Percentiles rank a stretch among this genome's conserved stretches.
Evolutionary conservation across 64 coral and sea anemone genomes (phyloP).

Genomic region (Cladopsammia gracilis): DNA sequence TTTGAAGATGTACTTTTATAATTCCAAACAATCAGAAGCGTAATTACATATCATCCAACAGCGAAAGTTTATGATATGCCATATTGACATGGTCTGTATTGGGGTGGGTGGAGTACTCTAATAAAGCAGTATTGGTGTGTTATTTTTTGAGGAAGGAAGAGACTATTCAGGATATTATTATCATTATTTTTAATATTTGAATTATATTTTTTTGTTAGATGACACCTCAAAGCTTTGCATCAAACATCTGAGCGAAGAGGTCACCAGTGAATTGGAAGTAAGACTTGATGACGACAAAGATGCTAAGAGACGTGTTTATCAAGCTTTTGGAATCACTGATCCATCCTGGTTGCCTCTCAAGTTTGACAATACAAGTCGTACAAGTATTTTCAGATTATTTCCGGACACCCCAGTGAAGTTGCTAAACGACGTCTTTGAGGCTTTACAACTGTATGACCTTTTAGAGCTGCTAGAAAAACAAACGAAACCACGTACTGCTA

Average conservation of each 20-base stretch:
- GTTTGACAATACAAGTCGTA: too few species aligned
- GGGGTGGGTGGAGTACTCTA: too few species aligned
- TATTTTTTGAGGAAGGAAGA: too few species aligned
- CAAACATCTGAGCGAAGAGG: neutral
- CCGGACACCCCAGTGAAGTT: constrained; percentile 10
- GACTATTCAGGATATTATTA: too few species aligned
- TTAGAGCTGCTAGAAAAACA: neutral
- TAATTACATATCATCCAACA: too few species aligned
- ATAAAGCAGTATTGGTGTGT: too few species aligned
- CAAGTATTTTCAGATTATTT: neutral
- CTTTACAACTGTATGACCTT: constrained; percentile 24
- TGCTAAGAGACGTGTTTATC: neutral
- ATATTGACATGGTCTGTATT: too few species aligned
- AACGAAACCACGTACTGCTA: neutral
- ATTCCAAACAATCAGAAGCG: too few species aligned
- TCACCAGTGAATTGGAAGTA: neutral
- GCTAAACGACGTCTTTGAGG: constrained; percentile 8
- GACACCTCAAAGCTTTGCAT: neutral
- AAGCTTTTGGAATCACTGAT: neutral
- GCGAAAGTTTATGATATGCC: too few species aligned
- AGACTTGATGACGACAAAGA: neutral
- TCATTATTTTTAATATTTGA: too few species aligned
- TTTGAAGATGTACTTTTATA: too few species aligned
- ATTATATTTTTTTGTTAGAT: neutral
- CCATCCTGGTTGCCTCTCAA: neutral